Base-by-base conservation (phyloP, 2,797 vertebrate species). In the Cossypha niveicapilla region DNA sequence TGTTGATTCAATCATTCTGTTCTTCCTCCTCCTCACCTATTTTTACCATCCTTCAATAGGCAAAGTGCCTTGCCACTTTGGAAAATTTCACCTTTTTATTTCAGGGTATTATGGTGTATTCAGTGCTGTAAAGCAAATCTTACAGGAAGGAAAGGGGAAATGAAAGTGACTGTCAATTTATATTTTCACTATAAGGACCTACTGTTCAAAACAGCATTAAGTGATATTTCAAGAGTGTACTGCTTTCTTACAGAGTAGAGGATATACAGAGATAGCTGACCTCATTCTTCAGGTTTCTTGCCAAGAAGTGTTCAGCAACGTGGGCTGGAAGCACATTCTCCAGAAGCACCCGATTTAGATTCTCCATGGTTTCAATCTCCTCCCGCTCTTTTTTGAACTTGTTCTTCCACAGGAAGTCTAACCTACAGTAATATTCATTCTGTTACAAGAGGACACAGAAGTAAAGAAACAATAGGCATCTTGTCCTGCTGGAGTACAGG, bases 331-430 rank as follows among this genome's bases (percentile, higher is more conserved):
- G 97, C 56, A 99, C 99, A 18, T 99, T 99, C 96, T 99, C 99
- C 98, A 99, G 97, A 89, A 99, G 98, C 67, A 99, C 99, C 1
- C 99, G 98, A 96, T 99, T 99, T 78, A 99, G 98, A 97, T 99
- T 99, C 98, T 99, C 99, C 99, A 99, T 99, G 88, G 99, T 99
- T 92, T 99, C 99, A 82, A 99, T 99, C 98, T 99, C 99, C 97
- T 99, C 99, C 37, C 99, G 99, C 97, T 99, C 99, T 98, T 98
- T 99, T 98, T 99, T 99, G 98, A 99, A 99, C 97, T 99, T 99
- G 98, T 99, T 99, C 98, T 99, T 99, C 99, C 99, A 99, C 84
- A 99, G 97, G 98, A 99, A 99, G 98, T 99, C 99, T 98, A 99
- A 99, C 98, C 99, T 98, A 98, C 98, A 98, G 97, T 97, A 98